A percentile compares a stretch with the other conserved stretches of the same genome.
These are phyloP conservation scores for Drosophila pseudotalamancana DNA, from an alignment of 2,888 invertebrate species.

Conservation along the genomic window DNA sequence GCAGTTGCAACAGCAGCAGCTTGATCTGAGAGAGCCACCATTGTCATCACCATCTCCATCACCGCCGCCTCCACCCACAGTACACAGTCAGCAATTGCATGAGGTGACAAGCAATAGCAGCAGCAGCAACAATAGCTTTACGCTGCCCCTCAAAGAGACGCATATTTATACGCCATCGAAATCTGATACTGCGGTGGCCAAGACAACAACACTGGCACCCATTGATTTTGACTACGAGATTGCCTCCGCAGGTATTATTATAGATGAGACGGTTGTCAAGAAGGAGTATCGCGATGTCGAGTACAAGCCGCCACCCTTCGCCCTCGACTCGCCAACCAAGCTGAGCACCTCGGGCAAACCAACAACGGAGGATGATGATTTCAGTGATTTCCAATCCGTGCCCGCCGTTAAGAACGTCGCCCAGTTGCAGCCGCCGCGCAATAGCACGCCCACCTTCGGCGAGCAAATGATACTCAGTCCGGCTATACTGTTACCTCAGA, in stretches of 20 bases:
- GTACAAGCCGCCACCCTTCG: constrained; percentile 82
- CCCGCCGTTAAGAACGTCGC: constrained; percentile 52
- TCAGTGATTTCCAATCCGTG: constrained; percentile 85
- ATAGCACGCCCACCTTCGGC: constrained; percentile 66
- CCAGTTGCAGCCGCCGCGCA: constrained; percentile 54
- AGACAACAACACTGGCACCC: constrained; percentile 72
- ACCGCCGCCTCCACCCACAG: constrained; percentile 9
- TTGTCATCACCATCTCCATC: constrained; percentile 21
- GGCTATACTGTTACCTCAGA: constrained; percentile 81
- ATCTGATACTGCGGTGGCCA: constrained; percentile 71
- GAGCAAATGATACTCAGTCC: constrained; percentile 83
- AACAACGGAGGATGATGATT: constrained; percentile 83
- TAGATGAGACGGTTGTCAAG: constrained; percentile 84
- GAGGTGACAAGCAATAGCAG: constrained; percentile 64
- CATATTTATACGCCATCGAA: constrained; percentile 84
- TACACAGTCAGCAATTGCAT: constrained; percentile 32
- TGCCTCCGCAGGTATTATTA: constrained; percentile 83
- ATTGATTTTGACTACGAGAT: constrained; percentile 84
- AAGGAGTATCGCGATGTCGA: constrained; percentile 84
- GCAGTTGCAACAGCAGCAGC: constrained; percentile 55
- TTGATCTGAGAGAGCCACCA: constrained; percentile 65
- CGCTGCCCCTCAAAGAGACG: constrained; percentile 84
- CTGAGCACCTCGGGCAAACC: constrained; percentile 12
- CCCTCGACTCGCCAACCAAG: constrained; percentile 62
- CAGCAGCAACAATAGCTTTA: constrained; percentile 72